Conservation (phyloP, 2,113 vertebrate genomes). For the Anoura caudifer region DNA sequence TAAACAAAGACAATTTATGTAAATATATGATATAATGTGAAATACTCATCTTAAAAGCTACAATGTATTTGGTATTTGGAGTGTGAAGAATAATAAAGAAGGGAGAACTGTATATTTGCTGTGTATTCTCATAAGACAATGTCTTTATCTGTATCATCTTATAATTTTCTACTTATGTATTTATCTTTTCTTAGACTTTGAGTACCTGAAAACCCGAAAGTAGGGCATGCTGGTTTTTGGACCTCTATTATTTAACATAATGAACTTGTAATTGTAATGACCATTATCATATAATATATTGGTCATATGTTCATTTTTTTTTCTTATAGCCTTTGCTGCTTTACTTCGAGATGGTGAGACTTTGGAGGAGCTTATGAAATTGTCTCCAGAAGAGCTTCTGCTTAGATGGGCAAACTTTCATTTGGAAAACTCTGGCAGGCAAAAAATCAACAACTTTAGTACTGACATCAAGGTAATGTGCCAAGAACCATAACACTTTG, state of each 20-base stretch:
- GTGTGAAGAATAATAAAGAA: background rate
- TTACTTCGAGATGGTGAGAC: constrained; percentile 95
- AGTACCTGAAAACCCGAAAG: background rate
- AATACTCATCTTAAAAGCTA: background rate
- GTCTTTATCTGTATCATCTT: background rate
- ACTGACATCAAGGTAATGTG: constrained; percentile 92
- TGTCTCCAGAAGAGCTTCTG: constrained; percentile 96
- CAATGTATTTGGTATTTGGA: background rate
- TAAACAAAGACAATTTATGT: background rate
- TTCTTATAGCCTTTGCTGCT: constrained; percentile 89
- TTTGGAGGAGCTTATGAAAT: constrained; percentile 96
- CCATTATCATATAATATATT: background rate
- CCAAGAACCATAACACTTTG: background rate
- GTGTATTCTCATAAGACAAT: background rate
- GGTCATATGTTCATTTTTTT: background rate
- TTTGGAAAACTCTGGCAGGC: constrained; percentile 90
- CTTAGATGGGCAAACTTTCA: constrained; percentile 97
- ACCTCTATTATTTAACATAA: background rate
- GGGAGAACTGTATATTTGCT: background rate
- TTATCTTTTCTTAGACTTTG: background rate
- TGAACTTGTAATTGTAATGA: background rate
- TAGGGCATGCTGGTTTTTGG: background rate
- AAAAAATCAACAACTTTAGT: constrained; percentile 97
- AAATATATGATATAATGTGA: background rate
- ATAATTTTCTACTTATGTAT: background rate